A percentile compares a stretch with the other conserved stretches of the same genome.
phyloP scores from a whole-genome alignment of 2,888 invertebrate genomes.

The Heliconius hortense region DNA sequence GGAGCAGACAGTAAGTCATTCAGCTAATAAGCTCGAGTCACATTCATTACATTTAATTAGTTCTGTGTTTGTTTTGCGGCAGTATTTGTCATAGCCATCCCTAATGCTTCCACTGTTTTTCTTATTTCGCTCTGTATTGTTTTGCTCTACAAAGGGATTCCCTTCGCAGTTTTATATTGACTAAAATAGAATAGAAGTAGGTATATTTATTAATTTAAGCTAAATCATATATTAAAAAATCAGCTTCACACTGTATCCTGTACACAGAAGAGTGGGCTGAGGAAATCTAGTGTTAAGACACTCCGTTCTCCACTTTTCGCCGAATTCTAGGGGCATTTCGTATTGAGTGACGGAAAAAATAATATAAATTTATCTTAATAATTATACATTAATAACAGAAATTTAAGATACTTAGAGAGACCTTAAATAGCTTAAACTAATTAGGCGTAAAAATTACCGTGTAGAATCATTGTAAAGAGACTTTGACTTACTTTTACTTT shows the following conservation, averaged over 20 bases:
- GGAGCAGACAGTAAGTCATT: slow-evolving; percentile 24
- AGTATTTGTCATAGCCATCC: slow-evolving; percentile 60
- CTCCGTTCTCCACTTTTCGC: background rate
- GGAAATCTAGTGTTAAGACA: background rate
- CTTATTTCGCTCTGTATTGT: slow-evolving; percentile 31
- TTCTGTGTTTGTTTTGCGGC: slow-evolving; percentile 37
- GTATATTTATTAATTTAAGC: background rate
- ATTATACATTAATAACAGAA: no score
- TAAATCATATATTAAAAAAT: background rate
- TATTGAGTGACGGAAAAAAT: background rate
- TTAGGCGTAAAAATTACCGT: no score
- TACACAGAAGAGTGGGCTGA: background rate
- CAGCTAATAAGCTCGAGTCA: slow-evolving; percentile 21
- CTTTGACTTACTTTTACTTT: no score
- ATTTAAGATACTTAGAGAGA: no score
- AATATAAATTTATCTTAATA: no score
- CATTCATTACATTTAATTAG: slow-evolving; percentile 37
- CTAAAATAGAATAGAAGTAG: background rate
- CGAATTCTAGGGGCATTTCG: background rate
- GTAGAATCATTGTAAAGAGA: no score
- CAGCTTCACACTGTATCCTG: background rate
- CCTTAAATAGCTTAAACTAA: no score
- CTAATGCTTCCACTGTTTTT: slow-evolving; percentile 47
- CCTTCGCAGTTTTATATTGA: slow-evolving; percentile 15
- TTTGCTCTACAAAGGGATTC: slow-evolving; percentile 57